Base-by-base conservation (phyloP, 2,888 invertebrate genomes). In the Oxystoma pomonae region DNA sequence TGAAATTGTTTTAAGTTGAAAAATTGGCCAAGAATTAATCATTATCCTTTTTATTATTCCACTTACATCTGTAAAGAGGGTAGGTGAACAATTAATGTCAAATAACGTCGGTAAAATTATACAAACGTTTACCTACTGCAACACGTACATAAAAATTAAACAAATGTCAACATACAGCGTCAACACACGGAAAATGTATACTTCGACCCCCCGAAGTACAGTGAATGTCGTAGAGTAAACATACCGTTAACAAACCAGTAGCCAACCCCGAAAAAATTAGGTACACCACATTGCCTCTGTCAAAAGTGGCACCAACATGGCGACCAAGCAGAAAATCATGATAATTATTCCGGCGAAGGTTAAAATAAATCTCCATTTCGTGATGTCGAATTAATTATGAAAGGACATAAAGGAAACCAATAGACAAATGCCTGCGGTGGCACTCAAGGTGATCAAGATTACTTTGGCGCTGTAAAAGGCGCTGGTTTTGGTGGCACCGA, bases 181-280 rank as follows among this genome's bases (percentile, higher is more conserved):
- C 49, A 87, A 79, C 1, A 87, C 85, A 7, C 85, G 88, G 66
- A 82, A 84, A 69, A 89, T 82, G 70, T 87, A 84, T 74, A 88
- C 89, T 84, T 67, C 83, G 79, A n/a, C 88, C 88, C 18, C 89
- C 88, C 77, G 89, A 82, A 51, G 89, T 81, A 77, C 84, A 82
- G 79, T 89, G 89, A 12, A 87, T 84, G 75, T 88, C 87, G 69
- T 83, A 87, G 69, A 87, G 83, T 69, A 89, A 77, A 74, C 85
- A 88, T 78, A 70, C 52, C n/a, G 62, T 63, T 83, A 74, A 69
- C 82, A 83, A 74, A 85, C 83, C 16, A 86, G 70, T 2, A 51
- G 83, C 83, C 22, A 86, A 68, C 18, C 82, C 81, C 53, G 85
- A 82, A 72, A 86, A 86, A 52, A 86, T 67, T 2, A 81, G 67